Base-by-base conservation (phyloP, 64 coral and sea anemone species). In the Acropora yongei region DNA sequence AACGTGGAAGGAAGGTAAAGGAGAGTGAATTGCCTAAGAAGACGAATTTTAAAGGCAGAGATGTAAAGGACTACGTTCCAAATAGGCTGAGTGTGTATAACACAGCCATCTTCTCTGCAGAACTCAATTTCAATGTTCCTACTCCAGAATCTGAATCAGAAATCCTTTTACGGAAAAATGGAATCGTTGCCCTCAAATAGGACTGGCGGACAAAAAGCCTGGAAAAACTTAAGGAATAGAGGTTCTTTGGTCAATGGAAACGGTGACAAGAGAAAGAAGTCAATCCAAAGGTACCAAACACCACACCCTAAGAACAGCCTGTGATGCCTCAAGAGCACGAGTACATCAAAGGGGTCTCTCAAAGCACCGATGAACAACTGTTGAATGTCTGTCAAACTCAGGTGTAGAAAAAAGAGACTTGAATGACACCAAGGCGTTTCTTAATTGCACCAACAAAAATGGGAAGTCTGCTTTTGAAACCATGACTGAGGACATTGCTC, bases 1-100 rank as follows among this genome's bases (percentile, higher is more conserved):
- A 83, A 68, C 41, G 80, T 41, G 80, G 80, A 45, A 45, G 61
- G n/a, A 83, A 47, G 17, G 60, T 39, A 44, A 83, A 68, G 13
- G 80, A 47, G 60, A 83, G 18, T 42, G 60, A 12, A 67, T 3
- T 6, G 1, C 17, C 60, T 46, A 68, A 14, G 39, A 67, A 47
- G 40, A 81, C 11, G 30, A 50, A 55, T 41, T 61, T 81, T 17
- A 83, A 83, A 83, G 11, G 0, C 2, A 68, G 80, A 44, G 13
- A 19, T 68, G 57, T 6, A 82, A 40, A 20, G 30, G 4, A 44
- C 41, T 0, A 13, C 19, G 1, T 16, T 76, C 74, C 74, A 76
- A 76, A 45, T 40, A 76, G 74, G 12, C 10, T 5, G 11, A 44
- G 30, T 18, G 4, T 43, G 44, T 42, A 67, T 67, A 67, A 45